Evolutionary conservation across 2,113 vertebrate species (phyloP).

Genomic region (Salvelinus sp.): DNA sequence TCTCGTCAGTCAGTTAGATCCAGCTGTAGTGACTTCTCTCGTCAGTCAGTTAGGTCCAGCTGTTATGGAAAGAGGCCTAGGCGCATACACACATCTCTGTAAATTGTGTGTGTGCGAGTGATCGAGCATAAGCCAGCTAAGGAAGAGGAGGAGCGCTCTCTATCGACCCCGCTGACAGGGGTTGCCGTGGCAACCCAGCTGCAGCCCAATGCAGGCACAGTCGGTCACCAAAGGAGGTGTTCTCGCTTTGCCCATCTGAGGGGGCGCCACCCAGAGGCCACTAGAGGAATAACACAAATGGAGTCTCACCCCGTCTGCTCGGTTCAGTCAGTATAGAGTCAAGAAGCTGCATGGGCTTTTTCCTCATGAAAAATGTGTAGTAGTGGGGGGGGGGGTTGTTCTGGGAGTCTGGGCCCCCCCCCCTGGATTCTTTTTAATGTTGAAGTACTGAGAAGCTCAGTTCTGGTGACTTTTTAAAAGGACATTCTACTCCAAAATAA

Average conservation of each 20-base stretch:
- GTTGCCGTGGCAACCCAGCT: conserved; percentile 45
- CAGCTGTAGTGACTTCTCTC: too few species aligned
- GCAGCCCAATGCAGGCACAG: conserved; percentile 20
- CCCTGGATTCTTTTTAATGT: too few species aligned
- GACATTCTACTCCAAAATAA: too few species aligned
- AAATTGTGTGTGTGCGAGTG: not conserved
- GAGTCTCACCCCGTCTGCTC: not conserved
- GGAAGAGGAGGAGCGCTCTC: conserved; percentile 26
- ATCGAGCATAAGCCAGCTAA: not conserved
- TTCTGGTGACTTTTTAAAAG: too few species aligned
- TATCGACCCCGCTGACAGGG: conserved; percentile 11
- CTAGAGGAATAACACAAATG: not conserved
- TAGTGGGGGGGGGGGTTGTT: too few species aligned
- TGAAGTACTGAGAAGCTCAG: conserved; percentile 43
- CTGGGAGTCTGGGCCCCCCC: too few species aligned
- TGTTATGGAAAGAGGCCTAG: too few species aligned
- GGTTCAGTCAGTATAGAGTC: not conserved
- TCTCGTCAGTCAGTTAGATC: too few species aligned
- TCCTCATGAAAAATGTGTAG: too few species aligned
- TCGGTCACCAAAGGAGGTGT: conserved; percentile 12
- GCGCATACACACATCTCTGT: too few species aligned
- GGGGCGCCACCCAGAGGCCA: conserved; percentile 16
- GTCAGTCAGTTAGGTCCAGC: too few species aligned
- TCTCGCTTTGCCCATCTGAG: too few species aligned
- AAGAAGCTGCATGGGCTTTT: not conserved